phyloP scores from a whole-genome alignment of 2,113 vertebrate genomes.

The Rhizomys pruinosus region DNA sequence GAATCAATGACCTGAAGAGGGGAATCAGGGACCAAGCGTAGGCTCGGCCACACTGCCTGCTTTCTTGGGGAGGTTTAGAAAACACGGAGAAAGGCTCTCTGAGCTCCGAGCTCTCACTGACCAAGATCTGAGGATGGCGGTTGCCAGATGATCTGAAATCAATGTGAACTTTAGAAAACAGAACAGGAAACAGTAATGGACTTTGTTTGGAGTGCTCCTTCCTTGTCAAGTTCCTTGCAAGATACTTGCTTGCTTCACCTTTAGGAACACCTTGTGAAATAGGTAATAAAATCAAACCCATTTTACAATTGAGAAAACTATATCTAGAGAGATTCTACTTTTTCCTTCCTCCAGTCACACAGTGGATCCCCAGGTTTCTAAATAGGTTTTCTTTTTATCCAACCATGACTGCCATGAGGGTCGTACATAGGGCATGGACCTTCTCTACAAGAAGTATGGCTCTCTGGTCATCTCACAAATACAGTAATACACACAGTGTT shows the following conservation, averaged over 20 bases:
- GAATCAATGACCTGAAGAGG: neutral
- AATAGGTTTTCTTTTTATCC: constrained; percentile 40
- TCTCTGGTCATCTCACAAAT: neutral
- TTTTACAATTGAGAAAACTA: constrained; percentile 34
- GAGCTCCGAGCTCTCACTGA: neutral
- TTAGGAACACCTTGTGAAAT: neutral
- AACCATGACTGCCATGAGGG: neutral
- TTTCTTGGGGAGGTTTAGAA: neutral
- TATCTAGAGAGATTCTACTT: constrained; percentile 18
- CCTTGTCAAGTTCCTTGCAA: neutral
- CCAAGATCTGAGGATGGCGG: neutral
- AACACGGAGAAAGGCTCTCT: neutral
- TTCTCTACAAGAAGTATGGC: neutral
- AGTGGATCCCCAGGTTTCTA: constrained; percentile 18
- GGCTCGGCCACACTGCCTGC: neutral
- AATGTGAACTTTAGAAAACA: neutral
- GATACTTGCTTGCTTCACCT: neutral
- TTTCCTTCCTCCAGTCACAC: neutral
- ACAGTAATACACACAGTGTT: neutral
- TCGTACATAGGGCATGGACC: neutral
- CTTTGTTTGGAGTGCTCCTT: neutral
- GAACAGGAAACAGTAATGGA: neutral
- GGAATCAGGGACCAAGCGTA: neutral
- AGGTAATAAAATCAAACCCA: neutral
- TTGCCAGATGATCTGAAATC: neutral